These are phyloP conservation scores for Cheilosia pagana DNA, from an alignment of 2,888 invertebrate species.

Conservation along the genomic window DNA sequence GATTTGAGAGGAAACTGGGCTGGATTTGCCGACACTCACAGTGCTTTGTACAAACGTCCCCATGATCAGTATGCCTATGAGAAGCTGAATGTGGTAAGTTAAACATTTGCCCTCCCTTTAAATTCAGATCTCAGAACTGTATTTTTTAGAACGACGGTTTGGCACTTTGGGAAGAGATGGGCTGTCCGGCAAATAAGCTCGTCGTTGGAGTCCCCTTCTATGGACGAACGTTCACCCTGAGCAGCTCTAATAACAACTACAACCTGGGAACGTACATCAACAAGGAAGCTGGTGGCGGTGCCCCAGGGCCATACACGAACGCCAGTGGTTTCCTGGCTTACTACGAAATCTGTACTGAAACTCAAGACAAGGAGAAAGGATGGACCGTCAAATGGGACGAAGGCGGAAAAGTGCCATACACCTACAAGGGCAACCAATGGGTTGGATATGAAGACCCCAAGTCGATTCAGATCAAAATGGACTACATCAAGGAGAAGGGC, in stretches of 20 bases:
- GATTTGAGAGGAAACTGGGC: slow-evolving; percentile 95
- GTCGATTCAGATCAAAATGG: slow-evolving; percentile 94
- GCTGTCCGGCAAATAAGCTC: slow-evolving; percentile 93
- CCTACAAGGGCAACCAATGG: slow-evolving; percentile 95
- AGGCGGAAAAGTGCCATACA: slow-evolving; percentile 92
- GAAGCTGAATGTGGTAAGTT: slow-evolving; percentile 93
- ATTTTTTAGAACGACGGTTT: slow-evolving; percentile 91
- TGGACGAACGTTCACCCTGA: slow-evolving; percentile 92
- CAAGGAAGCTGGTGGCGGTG: slow-evolving; percentile 95
- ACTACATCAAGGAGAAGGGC: slow-evolving; percentile 92
- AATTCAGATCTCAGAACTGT: neutral
- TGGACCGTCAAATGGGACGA: slow-evolving; percentile 95
- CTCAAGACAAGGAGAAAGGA: slow-evolving; percentile 87
- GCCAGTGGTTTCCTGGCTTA: slow-evolving; percentile 94
- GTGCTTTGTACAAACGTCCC: slow-evolving; percentile 92
- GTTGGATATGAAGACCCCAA: slow-evolving; percentile 93
- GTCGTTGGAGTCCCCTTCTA: slow-evolving; percentile 96
- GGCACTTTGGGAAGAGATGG: slow-evolving; percentile 94
- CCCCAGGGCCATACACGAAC: slow-evolving; percentile 92
- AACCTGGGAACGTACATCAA: slow-evolving; percentile 93
- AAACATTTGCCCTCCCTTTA: neutral
- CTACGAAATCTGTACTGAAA: slow-evolving; percentile 92
- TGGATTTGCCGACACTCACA: slow-evolving; percentile 95
- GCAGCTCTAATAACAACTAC: slow-evolving; percentile 92
- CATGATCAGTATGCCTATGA: slow-evolving; percentile 96